Percentiles rank a stretch among this genome's conserved stretches.
Evolutionary conservation across 64 coral and sea anemone genomes (phyloP).

Genomic region (Pachyseris speciosa): DNA sequence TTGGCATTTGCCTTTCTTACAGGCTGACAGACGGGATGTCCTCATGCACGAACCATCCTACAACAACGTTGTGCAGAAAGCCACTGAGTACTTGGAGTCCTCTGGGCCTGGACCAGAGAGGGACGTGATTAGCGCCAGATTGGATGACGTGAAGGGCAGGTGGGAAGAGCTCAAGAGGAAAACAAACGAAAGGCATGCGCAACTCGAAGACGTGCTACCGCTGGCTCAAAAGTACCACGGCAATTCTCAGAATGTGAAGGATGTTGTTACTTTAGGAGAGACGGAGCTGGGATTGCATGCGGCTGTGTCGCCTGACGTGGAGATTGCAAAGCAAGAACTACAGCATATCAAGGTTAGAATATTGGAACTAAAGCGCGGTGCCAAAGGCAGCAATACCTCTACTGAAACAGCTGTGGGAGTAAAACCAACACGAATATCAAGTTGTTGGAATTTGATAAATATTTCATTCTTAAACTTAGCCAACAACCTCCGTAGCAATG

Average conservation of each 20-base stretch:
- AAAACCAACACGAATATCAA: too few species aligned
- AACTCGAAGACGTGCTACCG: slow-evolving; percentile 72
- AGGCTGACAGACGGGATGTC: slow-evolving; percentile 80
- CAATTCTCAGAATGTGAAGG: slow-evolving; percentile 84
- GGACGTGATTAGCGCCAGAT: slow-evolving; percentile 48
- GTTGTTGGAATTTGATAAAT: too few species aligned
- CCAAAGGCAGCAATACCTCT: too few species aligned
- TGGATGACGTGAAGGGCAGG: slow-evolving; percentile 67
- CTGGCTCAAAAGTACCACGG: slow-evolving; percentile 85
- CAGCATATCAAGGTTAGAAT: slow-evolving; percentile 33
- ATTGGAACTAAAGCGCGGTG: too few species aligned
- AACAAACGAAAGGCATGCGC: slow-evolving; percentile 44
- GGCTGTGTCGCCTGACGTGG: slow-evolving; percentile 38
- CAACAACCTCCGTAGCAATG: too few species aligned
- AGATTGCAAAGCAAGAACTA: slow-evolving; percentile 58
- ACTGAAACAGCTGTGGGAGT: too few species aligned
- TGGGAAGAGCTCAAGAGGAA: slow-evolving; percentile 71
- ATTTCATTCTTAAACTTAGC: too few species aligned
- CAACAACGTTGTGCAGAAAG: slow-evolving; percentile 67
- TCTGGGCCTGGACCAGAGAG: slow-evolving; percentile 40
- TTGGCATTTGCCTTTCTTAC: neutral
- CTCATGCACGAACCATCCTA: slow-evolving; percentile 68
- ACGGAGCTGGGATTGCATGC: slow-evolving; percentile 60
- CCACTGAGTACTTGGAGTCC: slow-evolving; percentile 36
- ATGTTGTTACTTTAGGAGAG: slow-evolving; percentile 77